A percentile compares a stretch with the other conserved stretches of the same genome.
phyloP scores from a whole-genome alignment of 2,888 invertebrate genomes.

The Eristalis arbustorum region DNA sequence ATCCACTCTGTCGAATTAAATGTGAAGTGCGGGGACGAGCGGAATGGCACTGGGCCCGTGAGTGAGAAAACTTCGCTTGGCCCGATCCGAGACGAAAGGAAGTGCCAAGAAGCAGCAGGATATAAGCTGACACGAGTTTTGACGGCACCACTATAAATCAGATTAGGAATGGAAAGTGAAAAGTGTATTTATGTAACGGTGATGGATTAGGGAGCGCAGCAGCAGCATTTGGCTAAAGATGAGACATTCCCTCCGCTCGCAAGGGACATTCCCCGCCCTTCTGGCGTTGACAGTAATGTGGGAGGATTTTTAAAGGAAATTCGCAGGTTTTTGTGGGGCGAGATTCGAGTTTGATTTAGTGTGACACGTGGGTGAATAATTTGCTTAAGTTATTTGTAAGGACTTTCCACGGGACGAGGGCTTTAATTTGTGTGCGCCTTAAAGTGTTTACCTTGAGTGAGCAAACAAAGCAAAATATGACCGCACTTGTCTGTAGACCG shows the following conservation, averaged over 20 bases:
- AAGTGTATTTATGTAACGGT: constrained; percentile 54
- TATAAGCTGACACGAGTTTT: constrained; percentile 45
- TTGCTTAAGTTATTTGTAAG: constrained; percentile 51
- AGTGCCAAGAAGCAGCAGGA: constrained; percentile 2
- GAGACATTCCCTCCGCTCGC: background rate
- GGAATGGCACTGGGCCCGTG: background rate
- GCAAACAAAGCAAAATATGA: background rate
- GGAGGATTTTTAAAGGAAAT: background rate
- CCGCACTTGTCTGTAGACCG: background rate
- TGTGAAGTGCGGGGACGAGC: background rate
- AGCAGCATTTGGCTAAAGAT: background rate
- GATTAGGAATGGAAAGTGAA: constrained; percentile 39
- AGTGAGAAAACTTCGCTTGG: constrained; percentile 22
- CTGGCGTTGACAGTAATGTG: background rate
- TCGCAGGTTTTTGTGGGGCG: constrained; percentile 6
- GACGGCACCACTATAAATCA: constrained; percentile 34
- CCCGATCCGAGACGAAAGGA: background rate
- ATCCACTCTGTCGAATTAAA: constrained; percentile 45
- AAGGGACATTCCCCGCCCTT: background rate
- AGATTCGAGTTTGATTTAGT: constrained; percentile 63
- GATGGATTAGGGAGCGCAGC: constrained; percentile 17
- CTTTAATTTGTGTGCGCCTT: background rate
- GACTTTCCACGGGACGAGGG: background rate
- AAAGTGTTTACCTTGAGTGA: background rate
- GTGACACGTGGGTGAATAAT: constrained; percentile 57